Evolutionary conservation across 2,888 invertebrate genomes (phyloP).

Genomic region (Melinaea menophilus): DNA sequence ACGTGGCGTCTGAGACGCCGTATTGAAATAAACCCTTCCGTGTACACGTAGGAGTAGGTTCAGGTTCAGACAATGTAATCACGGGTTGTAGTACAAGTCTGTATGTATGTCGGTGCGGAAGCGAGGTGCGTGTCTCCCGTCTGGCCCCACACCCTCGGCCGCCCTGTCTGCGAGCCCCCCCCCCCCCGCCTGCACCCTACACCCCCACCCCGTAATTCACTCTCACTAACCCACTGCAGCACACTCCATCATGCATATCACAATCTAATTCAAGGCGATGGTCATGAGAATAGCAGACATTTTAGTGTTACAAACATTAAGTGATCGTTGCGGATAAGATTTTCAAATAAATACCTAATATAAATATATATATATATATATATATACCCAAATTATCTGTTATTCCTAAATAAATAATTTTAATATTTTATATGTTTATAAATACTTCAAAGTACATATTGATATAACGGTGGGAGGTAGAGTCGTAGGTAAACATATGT

Average conservation of each 20-base stretch:
- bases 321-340: too few species aligned
- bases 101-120: slow-evolving; percentile 62
- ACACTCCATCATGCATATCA: slow-evolving; percentile 71
- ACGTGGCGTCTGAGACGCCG: slow-evolving; percentile 25
- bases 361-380: too few species aligned
- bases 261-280: slow-evolving; percentile 64
- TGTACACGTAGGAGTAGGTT: slow-evolving; percentile 37
- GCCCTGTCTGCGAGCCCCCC: slow-evolving; percentile 63
- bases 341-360: too few species aligned
- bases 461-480: too few species aligned
- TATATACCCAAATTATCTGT: too few species aligned
- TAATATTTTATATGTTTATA: too few species aligned
- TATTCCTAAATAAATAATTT: too few species aligned
- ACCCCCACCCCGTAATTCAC: slow-evolving; percentile 67
- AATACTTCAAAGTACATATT: too few species aligned
- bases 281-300: slow-evolving; percentile 27
- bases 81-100: slow-evolving; percentile 47
- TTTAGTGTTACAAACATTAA: neutral
- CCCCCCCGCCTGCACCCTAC: slow-evolving; percentile 39
- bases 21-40: slow-evolving; percentile 30
- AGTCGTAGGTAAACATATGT: too few species aligned
- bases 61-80: slow-evolving; percentile 51
- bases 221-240: slow-evolving; percentile 78
- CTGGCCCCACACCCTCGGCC: slow-evolving; percentile 68
- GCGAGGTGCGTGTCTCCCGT: slow-evolving; percentile 74